Evolutionary conservation across 2,797 vertebrate species (phyloP), one percentile per base, ranked within the genome.

Genomic region (Clarias platycephalus): DNA sequence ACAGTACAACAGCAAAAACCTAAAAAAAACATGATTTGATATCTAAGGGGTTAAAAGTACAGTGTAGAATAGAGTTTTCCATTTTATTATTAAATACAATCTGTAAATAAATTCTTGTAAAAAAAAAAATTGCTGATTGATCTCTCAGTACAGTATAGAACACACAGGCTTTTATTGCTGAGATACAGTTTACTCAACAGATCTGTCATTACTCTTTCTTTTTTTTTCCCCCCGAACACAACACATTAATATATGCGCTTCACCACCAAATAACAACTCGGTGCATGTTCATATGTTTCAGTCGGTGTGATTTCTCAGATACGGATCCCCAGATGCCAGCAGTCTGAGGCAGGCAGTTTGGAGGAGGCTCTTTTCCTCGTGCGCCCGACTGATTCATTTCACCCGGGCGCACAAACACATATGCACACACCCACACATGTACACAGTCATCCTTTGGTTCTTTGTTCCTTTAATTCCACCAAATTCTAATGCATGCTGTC

Each of bases 401-500:
- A 83, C 68, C 76, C 77, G 63, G 34, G 62, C 83, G 24, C 71
- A 84, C 58, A 79, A 67, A 82, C 72, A 72, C 83, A 76, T 63
- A 78, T 79, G 80, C 53, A 63, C 67, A 83, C 74, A 74, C 62
- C 53, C 55, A 66, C 62, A 68, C 37, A 55, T 49, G 74, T 40
- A 74, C 75, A 83, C 80, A 83, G 86, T 86, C 83, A 67, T 89
- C 83, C 91, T 85, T 88, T 86, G 85, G 83, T 89, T 88, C 89
- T 91, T 92, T 92, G 89, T 91, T 91, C 90, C 88, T 88, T 82
- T 92, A 92, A 93, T 91, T 92, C 93, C 70, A 78, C 91, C 88
- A 71, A 40, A 90, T 89, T 88, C 85, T 83, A 90, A 89, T 89
- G 87, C 86, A 87, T 87, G 83, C 86, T 81, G 89, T 81, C 90